Base-by-base conservation (phyloP, 2,888 invertebrate species). In the Cryptus viduatorius region DNA sequence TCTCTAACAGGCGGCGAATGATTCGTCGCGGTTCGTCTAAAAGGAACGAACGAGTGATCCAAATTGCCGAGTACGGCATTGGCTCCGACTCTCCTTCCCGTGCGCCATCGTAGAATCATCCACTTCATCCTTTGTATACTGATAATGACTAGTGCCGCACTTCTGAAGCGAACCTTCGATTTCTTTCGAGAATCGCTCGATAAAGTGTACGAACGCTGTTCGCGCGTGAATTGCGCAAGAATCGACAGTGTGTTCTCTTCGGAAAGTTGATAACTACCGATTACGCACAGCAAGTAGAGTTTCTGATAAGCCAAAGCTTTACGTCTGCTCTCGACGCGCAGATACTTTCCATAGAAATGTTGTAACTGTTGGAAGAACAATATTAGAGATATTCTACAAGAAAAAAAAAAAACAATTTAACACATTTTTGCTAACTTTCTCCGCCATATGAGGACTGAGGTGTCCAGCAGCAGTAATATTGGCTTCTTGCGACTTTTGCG, bases 231-330 rank as follows among this genome's bases (percentile, higher is more conserved):
- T 92, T 94, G 88, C 90, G 94, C 92, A 16, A 94, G 88, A 42
- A 92, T 88, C 12, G 92, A 92, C 19, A 95, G 86, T 0, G 95
- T 95, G 88, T 92, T 95, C 87, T 90, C 94, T 87, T 94, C 94
- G 1, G 90, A 93, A 79, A 90, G 94, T 92, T 95, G 96, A 94
- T 94, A 96, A 64, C 95, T 95, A 85, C 92, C 94, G 64, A 97
- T 92, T 82, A 97, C 95, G 16, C 96, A 95, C 86, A 97, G 95
- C 76, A 99, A 94, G 93, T 98, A 98, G 24, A 97, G 95, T 94
- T 99, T 99, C 94, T 99, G 99, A 95, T 97, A 98, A 73, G 97
- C 96, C 76, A 99, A 94, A 14, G 98, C 97, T 93, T 98, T 98
- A 82, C 97, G 96, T 89, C 97, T 97, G 91, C 98, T 98, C 92